phyloP scores from a whole-genome alignment of 1,140 invertebrate species.

The Pogonus chalceus region DNA sequence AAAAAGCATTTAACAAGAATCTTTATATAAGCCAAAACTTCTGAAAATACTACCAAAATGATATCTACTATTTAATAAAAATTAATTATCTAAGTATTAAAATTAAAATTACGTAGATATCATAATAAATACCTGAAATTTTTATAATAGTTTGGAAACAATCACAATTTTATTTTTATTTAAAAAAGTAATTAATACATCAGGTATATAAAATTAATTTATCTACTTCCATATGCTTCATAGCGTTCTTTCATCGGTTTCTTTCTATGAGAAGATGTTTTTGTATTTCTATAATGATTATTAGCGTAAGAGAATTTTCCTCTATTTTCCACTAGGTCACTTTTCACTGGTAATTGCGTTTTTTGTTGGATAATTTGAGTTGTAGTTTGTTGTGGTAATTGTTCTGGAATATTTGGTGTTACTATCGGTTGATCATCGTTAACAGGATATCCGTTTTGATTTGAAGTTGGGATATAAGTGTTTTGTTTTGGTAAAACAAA shows the following conservation, averaged over 20 bases:
- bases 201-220: background rate
- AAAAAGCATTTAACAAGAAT: too few relatives aligned
- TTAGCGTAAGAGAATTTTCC: background rate
- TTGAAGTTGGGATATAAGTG: background rate
- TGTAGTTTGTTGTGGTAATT: too few relatives aligned
- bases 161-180: background rate
- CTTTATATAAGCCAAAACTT: too few relatives aligned
- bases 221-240: background rate
- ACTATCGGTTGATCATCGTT: too few relatives aligned
- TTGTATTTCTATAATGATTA: background rate
- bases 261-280: background rate
- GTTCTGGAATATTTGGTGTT: too few relatives aligned
- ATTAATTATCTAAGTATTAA: too few relatives aligned
- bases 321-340: background rate
- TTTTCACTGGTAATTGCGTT: too few relatives aligned
- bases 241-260: background rate
- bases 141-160: background rate
- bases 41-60: too few relatives aligned
- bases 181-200: background rate
- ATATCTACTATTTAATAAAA: too few relatives aligned
- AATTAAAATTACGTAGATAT: background rate
- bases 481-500: background rate
- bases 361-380: too few relatives aligned
- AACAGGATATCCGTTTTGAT: too few relatives aligned
- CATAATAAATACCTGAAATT: background rate